Percentiles rank a stretch among this genome's conserved stretches.
These are phyloP conservation scores for Aphelocoma californica DNA, from an alignment of 2,797 vertebrate species.

Conservation along the genomic window DNA sequence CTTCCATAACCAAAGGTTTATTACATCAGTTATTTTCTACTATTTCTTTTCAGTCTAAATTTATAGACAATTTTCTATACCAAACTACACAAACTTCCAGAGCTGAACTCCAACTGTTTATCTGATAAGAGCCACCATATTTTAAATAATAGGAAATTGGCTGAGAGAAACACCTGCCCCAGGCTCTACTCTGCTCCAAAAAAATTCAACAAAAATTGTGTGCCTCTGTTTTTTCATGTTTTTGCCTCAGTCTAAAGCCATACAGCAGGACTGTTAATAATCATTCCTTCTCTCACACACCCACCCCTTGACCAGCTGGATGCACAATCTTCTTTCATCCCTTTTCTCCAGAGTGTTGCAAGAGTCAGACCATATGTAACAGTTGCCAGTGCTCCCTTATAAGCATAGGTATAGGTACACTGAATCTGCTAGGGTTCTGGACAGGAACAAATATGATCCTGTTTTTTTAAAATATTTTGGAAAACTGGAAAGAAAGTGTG, in stretches of 20 bases:
- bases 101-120: background rate
- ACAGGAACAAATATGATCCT: background rate
- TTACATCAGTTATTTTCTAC: background rate
- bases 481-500: background rate
- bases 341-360: conserved; percentile 64
- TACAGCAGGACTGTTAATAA: conserved; percentile 59
- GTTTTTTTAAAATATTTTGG: conserved; percentile 33
- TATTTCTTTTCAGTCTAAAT: background rate
- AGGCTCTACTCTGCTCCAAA: conserved; percentile 9
- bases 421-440: background rate
- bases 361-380: conserved; percentile 55
- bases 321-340: conserved; percentile 66
- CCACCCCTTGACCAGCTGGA: conserved; percentile 43
- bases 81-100: background rate
- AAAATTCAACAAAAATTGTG: conserved; percentile 41
- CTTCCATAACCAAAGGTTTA: background rate
- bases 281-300: background rate
- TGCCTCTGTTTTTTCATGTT: background rate
- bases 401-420: background rate
- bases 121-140: background rate
- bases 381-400: background rate
- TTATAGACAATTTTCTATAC: background rate
- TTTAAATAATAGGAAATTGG: conserved; percentile 38
- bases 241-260: background rate
- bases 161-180: conserved; percentile 34